Evolutionary conservation across 2,888 invertebrate species (phyloP).

Genomic region (Lordiphosa fenestrarum): DNA sequence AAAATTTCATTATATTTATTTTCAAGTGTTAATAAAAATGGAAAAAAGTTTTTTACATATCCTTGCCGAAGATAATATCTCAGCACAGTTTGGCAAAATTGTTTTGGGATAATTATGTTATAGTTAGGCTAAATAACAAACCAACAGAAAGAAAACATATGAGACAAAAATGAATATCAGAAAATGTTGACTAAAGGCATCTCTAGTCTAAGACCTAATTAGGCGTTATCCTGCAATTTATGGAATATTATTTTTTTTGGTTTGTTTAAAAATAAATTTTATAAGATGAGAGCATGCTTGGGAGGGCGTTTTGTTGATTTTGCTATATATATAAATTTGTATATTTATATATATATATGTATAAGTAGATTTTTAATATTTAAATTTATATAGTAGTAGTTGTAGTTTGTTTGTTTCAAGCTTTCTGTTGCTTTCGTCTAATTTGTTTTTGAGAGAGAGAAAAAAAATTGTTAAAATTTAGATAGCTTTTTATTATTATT

Average conservation of each 20-base stretch:
- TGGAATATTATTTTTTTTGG: conserved; percentile 17
- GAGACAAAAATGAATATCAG: conserved; percentile 4
- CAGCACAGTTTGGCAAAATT: too few relatives aligned
- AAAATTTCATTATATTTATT: too few relatives aligned
- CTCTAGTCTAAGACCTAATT: conserved; percentile 50
- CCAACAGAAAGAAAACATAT: conserved; percentile 19
- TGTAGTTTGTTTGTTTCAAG: conserved; percentile 17
- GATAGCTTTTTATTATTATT: conserved; percentile 29
- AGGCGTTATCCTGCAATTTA: conserved; percentile 30
- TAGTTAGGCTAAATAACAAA: conserved; percentile 14
- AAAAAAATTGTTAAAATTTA: conserved; percentile 19
- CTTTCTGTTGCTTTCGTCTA: conserved; percentile 18
- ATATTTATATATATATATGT: conserved; percentile 25
- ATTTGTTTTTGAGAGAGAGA: conserved; percentile 14
- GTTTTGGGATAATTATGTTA: background rate
- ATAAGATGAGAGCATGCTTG: conserved; percentile 78
- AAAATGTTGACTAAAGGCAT: conserved; percentile 41
- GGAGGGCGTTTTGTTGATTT: conserved; percentile 74
- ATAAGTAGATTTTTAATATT: conserved; percentile 29
- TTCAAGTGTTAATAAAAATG: too few relatives aligned
- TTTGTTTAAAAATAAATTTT: conserved; percentile 52
- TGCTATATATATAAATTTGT: conserved; percentile 25
- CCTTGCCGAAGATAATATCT: too few relatives aligned
- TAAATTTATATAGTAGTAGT: conserved; percentile 12
- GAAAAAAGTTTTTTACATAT: too few relatives aligned